Conservation (phyloP, 2,797 vertebrate species). For the Notolabrus celidotus region DNA sequence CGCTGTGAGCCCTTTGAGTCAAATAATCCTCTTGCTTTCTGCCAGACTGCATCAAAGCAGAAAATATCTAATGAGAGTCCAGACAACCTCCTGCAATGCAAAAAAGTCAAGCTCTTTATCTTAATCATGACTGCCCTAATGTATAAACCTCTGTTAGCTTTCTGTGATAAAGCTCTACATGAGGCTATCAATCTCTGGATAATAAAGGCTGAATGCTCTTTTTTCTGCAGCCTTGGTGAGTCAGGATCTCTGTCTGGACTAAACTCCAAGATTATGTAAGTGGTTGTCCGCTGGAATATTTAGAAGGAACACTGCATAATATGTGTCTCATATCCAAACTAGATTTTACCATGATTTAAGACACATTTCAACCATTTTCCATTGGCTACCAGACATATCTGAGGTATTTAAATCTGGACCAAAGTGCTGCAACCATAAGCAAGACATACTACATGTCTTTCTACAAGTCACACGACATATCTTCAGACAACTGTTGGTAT, state of each 20-base stretch:
- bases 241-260: neutral
- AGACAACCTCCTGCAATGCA: conserved; percentile 31
- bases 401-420: too few species aligned
- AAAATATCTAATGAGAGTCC: conserved; percentile 15
- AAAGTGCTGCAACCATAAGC: too few species aligned
- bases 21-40: conserved; percentile 10
- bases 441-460: too few species aligned
- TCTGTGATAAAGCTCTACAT: conserved; percentile 22
- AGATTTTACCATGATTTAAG: too few species aligned
- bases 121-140: neutral
- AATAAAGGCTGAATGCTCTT: conserved; percentile 4
- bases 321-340: too few species aligned
- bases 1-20: conserved; percentile 38
- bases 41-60: conserved; percentile 19
- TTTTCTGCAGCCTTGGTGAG: neutral
- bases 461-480: too few species aligned
- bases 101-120: conserved; percentile 28
- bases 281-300: too few species aligned
- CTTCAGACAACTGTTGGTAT: too few species aligned
- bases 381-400: too few species aligned
- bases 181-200: conserved; percentile 4
- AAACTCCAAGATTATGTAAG: too few species aligned
- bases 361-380: too few species aligned
- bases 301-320: too few species aligned
- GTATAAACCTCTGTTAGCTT: neutral